Percentiles rank a stretch among this genome's conserved stretches.
phyloP scores from a whole-genome alignment of 53 echinoderm and acorn worm genomes.

The Luidia sarsii region DNA sequence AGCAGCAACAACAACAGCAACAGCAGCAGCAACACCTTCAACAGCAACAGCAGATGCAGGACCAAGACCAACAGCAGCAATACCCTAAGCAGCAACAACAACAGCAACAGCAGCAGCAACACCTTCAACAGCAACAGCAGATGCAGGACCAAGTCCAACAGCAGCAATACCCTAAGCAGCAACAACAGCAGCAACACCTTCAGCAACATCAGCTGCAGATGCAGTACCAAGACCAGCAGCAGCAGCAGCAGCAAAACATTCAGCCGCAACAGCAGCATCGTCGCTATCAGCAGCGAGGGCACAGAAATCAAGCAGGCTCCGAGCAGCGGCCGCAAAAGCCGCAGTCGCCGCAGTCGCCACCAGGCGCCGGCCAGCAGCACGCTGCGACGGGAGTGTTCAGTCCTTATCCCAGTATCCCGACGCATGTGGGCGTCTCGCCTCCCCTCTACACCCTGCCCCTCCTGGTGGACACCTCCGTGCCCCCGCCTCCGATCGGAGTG shows the following conservation, averaged over 20 bases:
- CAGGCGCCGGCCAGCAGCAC: too few species aligned
- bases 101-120: background rate
- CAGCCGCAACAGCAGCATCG: background rate
- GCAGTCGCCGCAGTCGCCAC: conserved; percentile 7
- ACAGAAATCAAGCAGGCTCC: background rate
- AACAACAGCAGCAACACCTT: background rate
- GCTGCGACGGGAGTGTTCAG: too few species aligned
- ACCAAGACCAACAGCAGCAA: background rate
- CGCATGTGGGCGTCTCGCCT: background rate
- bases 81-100: conserved; percentile 18
- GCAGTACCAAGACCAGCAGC: background rate
- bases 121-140: conserved; percentile 18
- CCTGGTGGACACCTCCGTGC: conserved; percentile 24
- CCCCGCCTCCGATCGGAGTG: conserved; percentile 37
- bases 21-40: conserved; percentile 11
- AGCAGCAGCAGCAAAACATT: background rate
- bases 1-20: conserved; percentile 7
- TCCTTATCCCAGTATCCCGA: background rate
- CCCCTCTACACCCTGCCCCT: background rate
- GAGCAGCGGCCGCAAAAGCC: background rate
- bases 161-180: conserved; percentile 5
- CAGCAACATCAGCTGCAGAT: background rate
- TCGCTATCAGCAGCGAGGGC: background rate
- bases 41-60: background rate
- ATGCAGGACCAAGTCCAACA: background rate